phyloP scores from a whole-genome alignment of 2,888 invertebrate genomes.

The Plebejus melissa region DNA sequence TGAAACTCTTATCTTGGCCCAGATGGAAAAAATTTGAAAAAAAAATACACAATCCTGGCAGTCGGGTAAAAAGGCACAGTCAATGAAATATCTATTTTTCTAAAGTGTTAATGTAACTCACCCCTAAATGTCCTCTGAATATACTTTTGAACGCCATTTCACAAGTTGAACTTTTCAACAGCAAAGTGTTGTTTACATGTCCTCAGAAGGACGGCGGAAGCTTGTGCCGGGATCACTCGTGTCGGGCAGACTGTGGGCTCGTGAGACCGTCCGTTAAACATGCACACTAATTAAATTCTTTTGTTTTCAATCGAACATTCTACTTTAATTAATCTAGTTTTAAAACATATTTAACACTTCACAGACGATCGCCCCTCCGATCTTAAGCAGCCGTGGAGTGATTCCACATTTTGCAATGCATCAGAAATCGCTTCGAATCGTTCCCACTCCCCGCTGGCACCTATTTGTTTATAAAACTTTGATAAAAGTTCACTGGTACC shows the following conservation, averaged over 20 bases:
- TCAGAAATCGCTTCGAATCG: background rate
- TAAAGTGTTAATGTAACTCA: background rate
- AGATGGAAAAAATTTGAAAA: background rate
- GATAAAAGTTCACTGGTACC: constrained; percentile 22
- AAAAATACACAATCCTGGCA: too few relatives aligned
- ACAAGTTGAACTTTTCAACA: background rate
- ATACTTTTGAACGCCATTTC: background rate
- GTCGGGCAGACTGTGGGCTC: constrained; percentile 8
- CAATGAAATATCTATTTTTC: background rate
- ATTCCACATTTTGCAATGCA: constrained; percentile 20
- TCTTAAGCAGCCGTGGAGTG: background rate
- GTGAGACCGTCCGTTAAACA: constrained; percentile 43
- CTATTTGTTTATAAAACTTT: constrained; percentile 10
- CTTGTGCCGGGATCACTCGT: constrained; percentile 39
- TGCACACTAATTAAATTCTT: constrained; percentile 53
- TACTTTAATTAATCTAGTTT: constrained; percentile 13
- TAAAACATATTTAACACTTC: background rate
- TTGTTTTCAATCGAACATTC: constrained; percentile 39
- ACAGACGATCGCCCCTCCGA: background rate
- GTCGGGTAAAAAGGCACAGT: too few relatives aligned
- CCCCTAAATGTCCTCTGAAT: constrained; percentile 6
- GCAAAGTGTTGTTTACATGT: constrained; percentile 42
- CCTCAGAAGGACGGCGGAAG: constrained; percentile 37
- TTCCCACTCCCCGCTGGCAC: background rate
- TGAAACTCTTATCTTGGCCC: background rate